Conservation (phyloP, 2,113 vertebrate genomes). For the Alosa alosa region DNA sequence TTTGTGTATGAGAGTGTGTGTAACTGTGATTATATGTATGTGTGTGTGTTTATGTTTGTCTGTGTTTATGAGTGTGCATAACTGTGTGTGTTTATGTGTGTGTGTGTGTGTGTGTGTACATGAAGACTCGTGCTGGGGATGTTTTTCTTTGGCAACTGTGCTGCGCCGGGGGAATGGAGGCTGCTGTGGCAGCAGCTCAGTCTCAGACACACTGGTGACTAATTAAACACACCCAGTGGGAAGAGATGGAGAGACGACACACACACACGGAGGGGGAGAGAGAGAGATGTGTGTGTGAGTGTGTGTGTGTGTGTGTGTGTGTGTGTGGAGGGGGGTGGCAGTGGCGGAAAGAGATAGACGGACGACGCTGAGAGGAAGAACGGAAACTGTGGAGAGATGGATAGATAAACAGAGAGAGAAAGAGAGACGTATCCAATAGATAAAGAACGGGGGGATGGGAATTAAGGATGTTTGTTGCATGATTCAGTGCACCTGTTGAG, state of each 20-base stretch:
- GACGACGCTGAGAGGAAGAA: neutral
- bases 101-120: neutral
- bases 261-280: slow-evolving; percentile 42
- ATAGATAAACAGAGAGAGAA: neutral
- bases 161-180: slow-evolving; percentile 48
- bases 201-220: slow-evolving; percentile 59
- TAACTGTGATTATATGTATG: neutral
- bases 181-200: slow-evolving; percentile 47
- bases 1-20: neutral
- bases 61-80: neutral
- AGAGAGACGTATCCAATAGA: neutral
- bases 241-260: slow-evolving; percentile 41
- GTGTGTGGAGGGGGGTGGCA: neutral
- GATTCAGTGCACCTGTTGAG: slow-evolving; percentile 65
- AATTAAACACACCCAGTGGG: slow-evolving; percentile 69
- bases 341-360: neutral
- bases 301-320: too few relatives aligned
- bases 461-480: slow-evolving; percentile 11
- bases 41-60: neutral
- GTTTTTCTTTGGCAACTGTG: slow-evolving; percentile 6
- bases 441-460: neutral
- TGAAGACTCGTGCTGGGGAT: neutral
- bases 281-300: slow-evolving; percentile 1
- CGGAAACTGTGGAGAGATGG: neutral
- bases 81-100: neutral